Evolutionary conservation across 2,797 vertebrate species (phyloP).

Genomic region (Saxicola maurus): DNA sequence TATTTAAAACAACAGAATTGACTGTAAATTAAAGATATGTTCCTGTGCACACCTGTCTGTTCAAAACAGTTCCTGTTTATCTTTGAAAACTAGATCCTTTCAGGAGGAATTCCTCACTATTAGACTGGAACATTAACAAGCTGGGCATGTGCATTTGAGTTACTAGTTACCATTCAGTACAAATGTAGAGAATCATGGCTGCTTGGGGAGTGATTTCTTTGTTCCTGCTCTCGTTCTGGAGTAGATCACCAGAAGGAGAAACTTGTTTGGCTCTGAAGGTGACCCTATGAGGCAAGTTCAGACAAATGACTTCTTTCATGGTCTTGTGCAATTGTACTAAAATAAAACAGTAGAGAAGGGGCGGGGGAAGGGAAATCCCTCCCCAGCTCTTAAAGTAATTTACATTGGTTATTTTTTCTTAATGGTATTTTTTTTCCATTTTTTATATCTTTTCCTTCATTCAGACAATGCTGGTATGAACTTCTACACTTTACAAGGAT

Average conservation of each 20-base stretch:
- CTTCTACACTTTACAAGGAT: neutral
- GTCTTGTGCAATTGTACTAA: neutral
- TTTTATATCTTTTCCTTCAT: neutral
- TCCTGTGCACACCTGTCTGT: neutral
- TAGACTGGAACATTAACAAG: neutral
- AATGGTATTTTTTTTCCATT: neutral
- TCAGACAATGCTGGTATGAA: neutral
- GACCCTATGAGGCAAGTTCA: neutral
- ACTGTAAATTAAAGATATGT: neutral
- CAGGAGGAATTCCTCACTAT: neutral
- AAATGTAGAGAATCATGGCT: neutral
- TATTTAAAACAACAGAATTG: neutral
- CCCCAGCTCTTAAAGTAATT: neutral
- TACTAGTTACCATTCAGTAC: neutral
- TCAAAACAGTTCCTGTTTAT: neutral
- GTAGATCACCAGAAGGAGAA: neutral
- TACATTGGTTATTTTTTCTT: neutral
- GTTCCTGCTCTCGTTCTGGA: neutral
- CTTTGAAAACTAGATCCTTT: neutral
- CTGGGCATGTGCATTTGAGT: neutral
- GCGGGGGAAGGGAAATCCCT: accelerated
- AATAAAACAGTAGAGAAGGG: accelerated
- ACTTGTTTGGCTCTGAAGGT: neutral
- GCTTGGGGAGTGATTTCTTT: neutral
- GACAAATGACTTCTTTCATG: neutral